Conservation (phyloP, 1,140 invertebrate genomes). For the Brachionus rubens region DNA sequence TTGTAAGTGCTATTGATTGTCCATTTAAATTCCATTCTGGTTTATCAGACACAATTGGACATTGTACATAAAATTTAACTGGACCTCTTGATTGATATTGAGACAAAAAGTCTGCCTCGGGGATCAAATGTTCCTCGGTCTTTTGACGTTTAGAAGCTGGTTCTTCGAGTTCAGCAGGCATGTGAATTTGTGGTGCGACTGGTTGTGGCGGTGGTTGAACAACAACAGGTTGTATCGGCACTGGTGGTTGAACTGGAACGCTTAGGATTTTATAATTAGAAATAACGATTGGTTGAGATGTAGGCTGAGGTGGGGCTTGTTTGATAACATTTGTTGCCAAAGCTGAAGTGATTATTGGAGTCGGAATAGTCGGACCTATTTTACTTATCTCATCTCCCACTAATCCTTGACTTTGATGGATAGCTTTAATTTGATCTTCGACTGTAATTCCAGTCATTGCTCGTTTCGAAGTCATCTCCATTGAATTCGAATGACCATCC, state of each 20-base stretch:
- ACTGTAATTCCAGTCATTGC: constrained; percentile 90
- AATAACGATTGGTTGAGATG: constrained; percentile 34
- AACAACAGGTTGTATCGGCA: constrained; percentile 48
- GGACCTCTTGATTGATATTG: constrained; percentile 62
- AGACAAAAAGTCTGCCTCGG: constrained; percentile 9
- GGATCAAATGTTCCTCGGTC: constrained; percentile 41
- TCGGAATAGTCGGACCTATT: constrained; percentile 61
- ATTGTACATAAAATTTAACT: constrained; percentile 72
- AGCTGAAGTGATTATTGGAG: constrained; percentile 17
- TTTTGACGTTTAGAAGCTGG: constrained; percentile 77
- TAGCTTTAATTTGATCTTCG: constrained; percentile 93
- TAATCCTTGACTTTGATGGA: constrained; percentile 86
- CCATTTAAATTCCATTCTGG: constrained; percentile 94
- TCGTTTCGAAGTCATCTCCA: constrained; percentile 70
- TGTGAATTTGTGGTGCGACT: constrained; percentile 49
- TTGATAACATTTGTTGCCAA: constrained; percentile 13
- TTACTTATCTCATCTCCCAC: constrained; percentile 86
- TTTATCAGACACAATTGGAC: constrained; percentile 79
- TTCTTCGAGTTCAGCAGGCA: constrained; percentile 68
- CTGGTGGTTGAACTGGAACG: constrained; percentile 1
- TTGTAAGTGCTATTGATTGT: constrained; percentile 74
- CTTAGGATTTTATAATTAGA: background rate
- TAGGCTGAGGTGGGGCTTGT: constrained; percentile 50
- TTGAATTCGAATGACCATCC: constrained; percentile 83
- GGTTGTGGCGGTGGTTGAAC: constrained; percentile 48